Evolutionary conservation across 2,113 vertebrate species (phyloP).

Genomic region (Rhinolophus sinicus): DNA sequence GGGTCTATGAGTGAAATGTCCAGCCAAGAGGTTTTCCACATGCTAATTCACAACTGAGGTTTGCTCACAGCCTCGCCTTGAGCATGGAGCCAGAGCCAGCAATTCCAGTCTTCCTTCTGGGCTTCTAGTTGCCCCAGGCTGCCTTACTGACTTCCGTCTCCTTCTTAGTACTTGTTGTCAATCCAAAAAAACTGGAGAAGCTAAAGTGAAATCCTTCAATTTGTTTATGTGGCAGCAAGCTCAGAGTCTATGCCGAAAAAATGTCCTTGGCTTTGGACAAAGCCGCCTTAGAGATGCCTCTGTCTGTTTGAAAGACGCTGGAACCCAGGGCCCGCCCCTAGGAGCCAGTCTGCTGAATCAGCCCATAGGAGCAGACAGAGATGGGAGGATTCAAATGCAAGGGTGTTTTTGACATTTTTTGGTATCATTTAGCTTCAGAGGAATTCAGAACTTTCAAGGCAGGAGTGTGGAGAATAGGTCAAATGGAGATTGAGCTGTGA

Average conservation of each 20-base stretch:
- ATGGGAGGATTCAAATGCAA: conserved; percentile 67
- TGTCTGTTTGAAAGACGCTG: conserved; percentile 84
- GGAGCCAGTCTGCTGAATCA: conserved; percentile 81
- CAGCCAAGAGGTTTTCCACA: conserved; percentile 79
- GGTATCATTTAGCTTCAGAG: conserved; percentile 75
- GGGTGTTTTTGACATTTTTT: conserved; percentile 80
- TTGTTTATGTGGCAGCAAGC: conserved; percentile 87
- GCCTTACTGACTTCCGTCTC: conserved; percentile 69
- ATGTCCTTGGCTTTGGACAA: conserved; percentile 87
- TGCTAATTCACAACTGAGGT: conserved; percentile 42
- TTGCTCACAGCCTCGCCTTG: conserved; percentile 64
- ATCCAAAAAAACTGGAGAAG: conserved; percentile 81
- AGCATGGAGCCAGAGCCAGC: not conserved
- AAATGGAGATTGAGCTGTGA: conserved; percentile 29
- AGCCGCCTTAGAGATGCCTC: conserved; percentile 81
- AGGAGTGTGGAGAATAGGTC: conserved; percentile 51
- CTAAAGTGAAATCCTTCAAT: conserved; percentile 83
- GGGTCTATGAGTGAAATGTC: conserved; percentile 20
- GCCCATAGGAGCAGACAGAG: conserved; percentile 70
- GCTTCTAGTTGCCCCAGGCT: conserved; percentile 65
- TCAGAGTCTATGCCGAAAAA: conserved; percentile 83
- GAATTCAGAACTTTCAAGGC: conserved; percentile 80
- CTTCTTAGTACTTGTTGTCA: conserved; percentile 78
- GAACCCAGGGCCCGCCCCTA: conserved; percentile 77
- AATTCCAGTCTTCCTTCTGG: conserved; percentile 53